Percentiles rank a stretch among this genome's conserved stretches.
Evolutionary conservation across 92 coral and sea anemone species (phyloP).

Genomic region (Blastomussa wellsi): DNA sequence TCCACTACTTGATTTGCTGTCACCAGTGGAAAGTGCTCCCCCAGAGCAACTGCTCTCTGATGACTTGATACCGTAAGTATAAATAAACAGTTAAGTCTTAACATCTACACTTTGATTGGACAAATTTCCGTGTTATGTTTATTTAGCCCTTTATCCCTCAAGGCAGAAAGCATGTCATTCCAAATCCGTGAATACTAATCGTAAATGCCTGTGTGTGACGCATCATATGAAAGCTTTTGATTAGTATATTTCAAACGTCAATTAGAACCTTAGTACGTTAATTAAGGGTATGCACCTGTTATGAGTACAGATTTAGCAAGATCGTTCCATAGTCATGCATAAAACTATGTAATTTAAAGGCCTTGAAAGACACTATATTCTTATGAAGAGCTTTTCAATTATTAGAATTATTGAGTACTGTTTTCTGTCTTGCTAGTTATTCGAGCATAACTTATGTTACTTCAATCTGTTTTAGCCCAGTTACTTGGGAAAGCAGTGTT

Average conservation of each 20-base stretch:
- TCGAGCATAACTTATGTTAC: constrained; percentile 26
- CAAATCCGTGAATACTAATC: neutral
- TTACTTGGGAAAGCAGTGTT: constrained; percentile 33
- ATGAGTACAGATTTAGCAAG: constrained; percentile 31
- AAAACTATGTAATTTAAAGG: constrained; percentile 11
- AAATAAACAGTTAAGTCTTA: neutral
- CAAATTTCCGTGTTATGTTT: neutral
- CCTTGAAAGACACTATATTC: constrained; percentile 4
- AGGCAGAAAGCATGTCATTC: constrained; percentile 7
- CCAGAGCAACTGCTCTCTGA: neutral
- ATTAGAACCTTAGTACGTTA: neutral
- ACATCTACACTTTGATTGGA: neutral
- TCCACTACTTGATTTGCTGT: constrained; percentile 26
- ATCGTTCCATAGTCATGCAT: constrained; percentile 30
- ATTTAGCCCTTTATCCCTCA: neutral
- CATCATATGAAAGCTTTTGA: neutral
- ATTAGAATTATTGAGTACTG: constrained; percentile 1
- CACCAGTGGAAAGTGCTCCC: constrained; percentile 5
- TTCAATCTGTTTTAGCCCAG: constrained; percentile 33
- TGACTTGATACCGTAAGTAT: constrained; percentile 2
- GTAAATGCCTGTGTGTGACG: neutral
- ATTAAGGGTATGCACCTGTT: constrained; percentile 22
- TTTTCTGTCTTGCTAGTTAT: constrained; percentile 26
- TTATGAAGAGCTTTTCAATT: constrained; percentile 7
- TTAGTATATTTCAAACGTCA: neutral